Conservation (phyloP, 1,140 invertebrate genomes). For the Aethina tumida region DNA sequence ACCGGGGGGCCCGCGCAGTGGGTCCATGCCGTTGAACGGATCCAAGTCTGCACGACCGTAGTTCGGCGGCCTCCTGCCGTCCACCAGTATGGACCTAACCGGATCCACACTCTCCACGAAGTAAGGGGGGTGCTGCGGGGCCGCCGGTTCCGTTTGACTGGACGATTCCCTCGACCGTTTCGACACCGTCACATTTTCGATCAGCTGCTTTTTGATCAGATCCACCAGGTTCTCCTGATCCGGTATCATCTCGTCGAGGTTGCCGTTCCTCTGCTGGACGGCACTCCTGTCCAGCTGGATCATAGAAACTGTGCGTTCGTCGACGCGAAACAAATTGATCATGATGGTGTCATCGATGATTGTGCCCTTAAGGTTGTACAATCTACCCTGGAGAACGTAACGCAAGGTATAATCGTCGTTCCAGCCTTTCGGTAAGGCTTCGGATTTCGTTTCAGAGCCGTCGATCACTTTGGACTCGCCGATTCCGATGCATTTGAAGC, state of each 20-base stretch:
- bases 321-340: conserved; percentile 31
- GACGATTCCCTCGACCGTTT: conserved; percentile 21
- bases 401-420: conserved; percentile 54
- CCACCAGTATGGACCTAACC: neutral
- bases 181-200: conserved; percentile 38
- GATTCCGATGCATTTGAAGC: conserved; percentile 60
- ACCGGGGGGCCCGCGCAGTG: conserved; percentile 10
- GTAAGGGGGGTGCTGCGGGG: conserved; percentile 1
- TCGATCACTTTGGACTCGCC: conserved; percentile 57
- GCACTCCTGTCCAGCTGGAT: conserved; percentile 28
- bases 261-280: conserved; percentile 25
- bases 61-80: conserved; percentile 3
- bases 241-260: conserved; percentile 40
- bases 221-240: conserved; percentile 40
- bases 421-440: conserved; percentile 60
- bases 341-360: conserved; percentile 32
- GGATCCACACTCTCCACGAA: neutral
- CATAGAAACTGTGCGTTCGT: conserved; percentile 31
- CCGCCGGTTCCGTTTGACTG: conserved; percentile 21
- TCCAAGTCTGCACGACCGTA: conserved; percentile 60
- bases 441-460: conserved; percentile 49
- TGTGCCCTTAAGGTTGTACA: conserved; percentile 57
- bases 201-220: conserved; percentile 41
- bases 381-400: conserved; percentile 51
- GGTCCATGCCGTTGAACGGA: conserved; percentile 47